phyloP scores from a whole-genome alignment of 2,797 vertebrate genomes.

The Pelobates cultripes region DNA sequence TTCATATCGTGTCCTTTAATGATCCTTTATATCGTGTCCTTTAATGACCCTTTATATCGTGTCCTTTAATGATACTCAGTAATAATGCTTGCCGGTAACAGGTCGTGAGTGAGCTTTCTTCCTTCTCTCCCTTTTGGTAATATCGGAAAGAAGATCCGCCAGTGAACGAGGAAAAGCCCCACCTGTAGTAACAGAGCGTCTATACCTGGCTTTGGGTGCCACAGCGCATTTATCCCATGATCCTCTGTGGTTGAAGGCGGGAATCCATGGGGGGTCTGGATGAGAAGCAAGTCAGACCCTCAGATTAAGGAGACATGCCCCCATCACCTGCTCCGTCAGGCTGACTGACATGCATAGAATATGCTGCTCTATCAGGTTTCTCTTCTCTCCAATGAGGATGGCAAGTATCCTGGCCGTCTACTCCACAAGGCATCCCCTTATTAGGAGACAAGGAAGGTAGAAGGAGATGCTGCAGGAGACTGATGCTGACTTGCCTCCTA shows the following conservation, averaged over 20 bases:
- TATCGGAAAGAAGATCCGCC: too few relatives aligned
- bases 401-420: constrained; percentile 31
- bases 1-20: too few relatives aligned
- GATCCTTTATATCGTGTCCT: too few relatives aligned
- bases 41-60: too few relatives aligned
- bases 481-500: too few relatives aligned
- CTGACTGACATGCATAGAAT: background rate
- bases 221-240: constrained; percentile 40
- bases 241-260: background rate
- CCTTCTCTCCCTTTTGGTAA: too few relatives aligned
- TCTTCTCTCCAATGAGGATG: constrained; percentile 3
- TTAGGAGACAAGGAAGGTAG: constrained; percentile 46
- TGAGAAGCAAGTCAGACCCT: background rate
- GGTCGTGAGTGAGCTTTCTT: too few relatives aligned
- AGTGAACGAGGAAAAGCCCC: too few relatives aligned
- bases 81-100: too few relatives aligned
- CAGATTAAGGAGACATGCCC: background rate
- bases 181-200: background rate
- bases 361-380: background rate
- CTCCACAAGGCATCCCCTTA: constrained; percentile 47
- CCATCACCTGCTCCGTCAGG: constrained; percentile 16
- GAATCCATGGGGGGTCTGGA: background rate
- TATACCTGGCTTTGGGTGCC: too few relatives aligned
- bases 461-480: constrained; percentile 33
- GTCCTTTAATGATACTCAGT: too few relatives aligned